Percentiles rank a stretch among this genome's conserved stretches.
Conservation (phyloP, 2,888 invertebrate species). For the Sphaerophoria rueppellii region DNA sequence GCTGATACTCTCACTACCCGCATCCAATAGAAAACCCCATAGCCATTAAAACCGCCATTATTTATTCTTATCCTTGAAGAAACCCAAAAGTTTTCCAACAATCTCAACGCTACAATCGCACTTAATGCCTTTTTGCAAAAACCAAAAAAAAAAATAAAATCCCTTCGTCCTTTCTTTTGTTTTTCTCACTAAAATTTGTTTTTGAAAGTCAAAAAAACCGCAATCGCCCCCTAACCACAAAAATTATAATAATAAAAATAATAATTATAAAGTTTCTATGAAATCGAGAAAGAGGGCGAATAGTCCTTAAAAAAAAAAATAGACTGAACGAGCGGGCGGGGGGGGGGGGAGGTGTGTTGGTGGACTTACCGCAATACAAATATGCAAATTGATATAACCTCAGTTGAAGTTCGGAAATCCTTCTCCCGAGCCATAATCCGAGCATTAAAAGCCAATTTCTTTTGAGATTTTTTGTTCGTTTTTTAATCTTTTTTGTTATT, state of each 20-base stretch:
- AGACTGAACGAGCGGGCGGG: background rate
- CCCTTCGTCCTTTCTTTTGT: background rate
- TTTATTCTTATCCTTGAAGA: constrained; percentile 16
- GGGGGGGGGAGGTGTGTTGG: too few relatives aligned
- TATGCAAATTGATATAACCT: constrained; percentile 69
- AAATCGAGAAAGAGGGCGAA: background rate
- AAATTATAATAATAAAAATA: constrained; percentile 41
- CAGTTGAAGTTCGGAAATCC: constrained; percentile 54
- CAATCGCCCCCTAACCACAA: constrained; percentile 29
- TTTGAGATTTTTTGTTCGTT: constrained; percentile 12
- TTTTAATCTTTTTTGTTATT: background rate
- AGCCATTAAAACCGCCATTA: constrained; percentile 23
- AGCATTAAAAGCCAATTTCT: constrained; percentile 71
- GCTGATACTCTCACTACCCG: background rate
- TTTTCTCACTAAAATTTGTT: constrained; percentile 5
- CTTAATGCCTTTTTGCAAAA: constrained; percentile 17
- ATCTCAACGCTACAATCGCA: constrained; percentile 30
- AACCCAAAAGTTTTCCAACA: constrained; percentile 29
- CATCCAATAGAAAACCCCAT: background rate
- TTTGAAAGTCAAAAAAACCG: background rate
- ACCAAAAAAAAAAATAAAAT: background rate
- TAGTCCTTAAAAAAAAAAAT: too few relatives aligned
- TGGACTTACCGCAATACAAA: constrained; percentile 67
- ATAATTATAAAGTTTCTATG: constrained; percentile 65
- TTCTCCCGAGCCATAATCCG: constrained; percentile 58